Conservation (phyloP, 2,888 invertebrate genomes). For the Orthonychiurus folsomi region DNA sequence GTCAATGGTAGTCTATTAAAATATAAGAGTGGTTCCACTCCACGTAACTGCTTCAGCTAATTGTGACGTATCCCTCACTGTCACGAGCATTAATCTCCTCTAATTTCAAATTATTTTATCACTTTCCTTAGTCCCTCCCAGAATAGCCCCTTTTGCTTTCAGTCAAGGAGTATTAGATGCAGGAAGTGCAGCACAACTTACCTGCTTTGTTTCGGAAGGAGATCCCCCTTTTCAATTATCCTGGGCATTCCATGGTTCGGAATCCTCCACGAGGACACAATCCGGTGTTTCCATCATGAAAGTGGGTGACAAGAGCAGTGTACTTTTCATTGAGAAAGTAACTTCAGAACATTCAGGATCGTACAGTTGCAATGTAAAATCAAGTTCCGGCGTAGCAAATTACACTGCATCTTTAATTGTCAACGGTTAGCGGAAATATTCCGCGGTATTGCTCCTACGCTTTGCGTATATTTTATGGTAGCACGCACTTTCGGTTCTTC, state of each 20-base stretch:
- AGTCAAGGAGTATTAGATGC: slow-evolving; percentile 60
- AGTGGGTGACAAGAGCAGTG: slow-evolving; percentile 52
- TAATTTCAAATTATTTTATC: no score
- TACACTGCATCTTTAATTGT: slow-evolving; percentile 48
- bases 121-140: no score
- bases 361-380: slow-evolving; percentile 61
- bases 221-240: slow-evolving; percentile 42
- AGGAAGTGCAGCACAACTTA: slow-evolving; percentile 71
- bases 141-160: slow-evolving; percentile 54
- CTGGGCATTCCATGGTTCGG: slow-evolving; percentile 41
- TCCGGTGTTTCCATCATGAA: slow-evolving; percentile 50
- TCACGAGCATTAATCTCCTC: no score
- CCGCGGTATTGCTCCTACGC: no score
- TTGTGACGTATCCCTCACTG: no score
- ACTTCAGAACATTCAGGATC: slow-evolving; percentile 60
- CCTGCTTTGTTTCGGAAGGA: slow-evolving; percentile 79
- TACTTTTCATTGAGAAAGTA: slow-evolving; percentile 56
- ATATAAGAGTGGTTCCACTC: no score
- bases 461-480: no score
- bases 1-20: no score
- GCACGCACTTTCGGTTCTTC: no score
- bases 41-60: no score
- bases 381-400: slow-evolving; percentile 56
- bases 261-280: slow-evolving; percentile 35
- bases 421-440: slow-evolving; percentile 12